Base-by-base conservation (phyloP, 2,113 vertebrate species). In the Equus quagga region DNA sequence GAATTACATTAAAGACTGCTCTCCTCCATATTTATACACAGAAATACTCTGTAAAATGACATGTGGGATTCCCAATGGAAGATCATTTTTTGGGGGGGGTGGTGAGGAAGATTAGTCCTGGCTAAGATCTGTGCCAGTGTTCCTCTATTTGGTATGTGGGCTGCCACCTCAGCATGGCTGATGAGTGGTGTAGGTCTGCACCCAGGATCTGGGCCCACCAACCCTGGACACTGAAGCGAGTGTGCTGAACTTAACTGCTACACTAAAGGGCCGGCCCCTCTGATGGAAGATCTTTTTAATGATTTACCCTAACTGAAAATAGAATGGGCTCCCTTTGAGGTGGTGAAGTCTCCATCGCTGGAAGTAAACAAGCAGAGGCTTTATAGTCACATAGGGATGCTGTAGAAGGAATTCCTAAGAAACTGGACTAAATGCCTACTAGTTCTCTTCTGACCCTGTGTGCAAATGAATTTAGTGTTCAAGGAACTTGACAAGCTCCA, bases 391-490 rank as follows among this genome's bases (percentile, higher is more conserved):
- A 80, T 41, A 79, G 62, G 46, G 54, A 73, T 91, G 31, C 49
- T 86, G 6, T 19, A 54, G 73, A 96, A 91, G 44, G 72, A 78
- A 81, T 81, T 88, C 65, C 6, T 80, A 70, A 75, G 67, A 95
- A 67, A 70, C 49, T 73, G 44, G 10, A 89, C 26, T 75, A 70
- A 90, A 69, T 33, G 64, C 33, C n/a, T 90, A 96, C 46, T 89
- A 64, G 54, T 97, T 85, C 58, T 94, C 33, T 44, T 95, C 31
- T 54, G 49, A 87, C 18, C 6, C 41, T 72, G 36, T 81, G 36
- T 72, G 8, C 89, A 85, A 91, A 93, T 96, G 31, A 83, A 86
- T 65, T 78, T 75, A 70, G 31, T 70, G 36, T 73, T 89, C 18
- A 13, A 65, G 51, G 75, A 94, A 89, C 41, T 69, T 79, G 41